Evolutionary conservation across 2,888 invertebrate genomes (phyloP).

Genomic region (Epistrophe grossulariae): DNA sequence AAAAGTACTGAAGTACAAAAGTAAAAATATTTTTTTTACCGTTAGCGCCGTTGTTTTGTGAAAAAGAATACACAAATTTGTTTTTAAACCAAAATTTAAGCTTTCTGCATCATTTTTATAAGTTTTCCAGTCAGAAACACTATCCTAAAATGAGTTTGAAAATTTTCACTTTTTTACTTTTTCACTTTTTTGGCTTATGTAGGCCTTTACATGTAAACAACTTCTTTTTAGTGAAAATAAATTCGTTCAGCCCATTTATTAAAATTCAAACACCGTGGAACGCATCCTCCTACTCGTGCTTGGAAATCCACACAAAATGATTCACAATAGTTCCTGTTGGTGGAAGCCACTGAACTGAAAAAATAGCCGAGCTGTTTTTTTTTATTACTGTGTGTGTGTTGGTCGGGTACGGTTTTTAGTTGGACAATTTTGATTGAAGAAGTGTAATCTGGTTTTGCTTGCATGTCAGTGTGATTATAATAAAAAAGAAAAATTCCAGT

Average conservation of each 20-base stretch:
- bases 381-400: slow-evolving; percentile 49
- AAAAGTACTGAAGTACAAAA: too few species aligned
- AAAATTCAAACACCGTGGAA: not conserved
- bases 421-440: slow-evolving; percentile 75
- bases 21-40: too few species aligned
- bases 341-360: slow-evolving; percentile 64
- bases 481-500: slow-evolving; percentile 63
- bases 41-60: too few species aligned
- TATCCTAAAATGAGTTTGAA: too few species aligned
- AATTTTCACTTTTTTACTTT: too few species aligned
- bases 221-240: not conserved
- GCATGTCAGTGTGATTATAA: slow-evolving; percentile 72
- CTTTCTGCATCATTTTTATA: too few species aligned
- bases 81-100: too few species aligned
- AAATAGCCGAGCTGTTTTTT: slow-evolving; percentile 49
- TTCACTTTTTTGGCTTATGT: too few species aligned
- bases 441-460: slow-evolving; percentile 73
- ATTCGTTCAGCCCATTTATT: not conserved
- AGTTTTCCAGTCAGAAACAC: too few species aligned
- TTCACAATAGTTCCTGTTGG: slow-evolving; percentile 56
- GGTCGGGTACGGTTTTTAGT: slow-evolving; percentile 66
- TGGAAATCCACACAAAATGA: slow-evolving; percentile 37
- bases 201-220: too few species aligned
- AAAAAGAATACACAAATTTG: too few species aligned
- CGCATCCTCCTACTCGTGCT: too few species aligned